phyloP scores from a whole-genome alignment of 2,113 vertebrate species.

The Himantopus leucocephalus region DNA sequence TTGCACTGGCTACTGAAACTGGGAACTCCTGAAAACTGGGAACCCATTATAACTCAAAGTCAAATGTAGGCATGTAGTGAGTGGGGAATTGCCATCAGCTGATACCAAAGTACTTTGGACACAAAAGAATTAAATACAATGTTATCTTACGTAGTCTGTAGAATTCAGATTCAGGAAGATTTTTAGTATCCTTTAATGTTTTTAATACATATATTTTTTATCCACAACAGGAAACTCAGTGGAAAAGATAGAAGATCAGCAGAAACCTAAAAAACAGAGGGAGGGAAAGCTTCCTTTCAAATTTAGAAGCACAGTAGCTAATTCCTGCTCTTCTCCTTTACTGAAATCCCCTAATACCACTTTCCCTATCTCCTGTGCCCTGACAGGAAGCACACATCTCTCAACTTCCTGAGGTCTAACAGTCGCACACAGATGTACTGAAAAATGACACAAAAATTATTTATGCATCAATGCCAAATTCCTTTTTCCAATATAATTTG shows the following conservation, averaged over 20 bases:
- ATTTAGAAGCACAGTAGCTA: neutral
- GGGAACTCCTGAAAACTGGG: neutral
- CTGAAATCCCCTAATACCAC: neutral
- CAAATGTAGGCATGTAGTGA: neutral
- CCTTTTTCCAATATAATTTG: neutral
- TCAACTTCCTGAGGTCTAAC: neutral
- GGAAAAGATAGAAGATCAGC: neutral
- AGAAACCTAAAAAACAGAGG: neutral
- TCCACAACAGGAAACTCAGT: neutral
- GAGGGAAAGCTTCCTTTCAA: neutral
- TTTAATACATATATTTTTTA: neutral
- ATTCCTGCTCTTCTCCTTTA: neutral
- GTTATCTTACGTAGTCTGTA: neutral
- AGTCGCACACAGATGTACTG: neutral
- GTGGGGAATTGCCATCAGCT: neutral
- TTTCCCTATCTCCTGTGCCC: neutral
- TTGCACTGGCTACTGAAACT: neutral
- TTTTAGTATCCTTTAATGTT: neutral
- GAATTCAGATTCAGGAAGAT: neutral
- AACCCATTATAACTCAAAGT: neutral
- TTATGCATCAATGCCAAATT: neutral
- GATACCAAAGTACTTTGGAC: neutral
- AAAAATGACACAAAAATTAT: neutral
- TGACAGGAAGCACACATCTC: neutral
- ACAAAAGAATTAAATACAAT: neutral